A percentile compares a stretch with the other conserved stretches of the same genome.
These are phyloP conservation scores for Sternotherus odoratus DNA, from an alignment of 2,797 vertebrate species.

Conservation along the genomic window DNA sequence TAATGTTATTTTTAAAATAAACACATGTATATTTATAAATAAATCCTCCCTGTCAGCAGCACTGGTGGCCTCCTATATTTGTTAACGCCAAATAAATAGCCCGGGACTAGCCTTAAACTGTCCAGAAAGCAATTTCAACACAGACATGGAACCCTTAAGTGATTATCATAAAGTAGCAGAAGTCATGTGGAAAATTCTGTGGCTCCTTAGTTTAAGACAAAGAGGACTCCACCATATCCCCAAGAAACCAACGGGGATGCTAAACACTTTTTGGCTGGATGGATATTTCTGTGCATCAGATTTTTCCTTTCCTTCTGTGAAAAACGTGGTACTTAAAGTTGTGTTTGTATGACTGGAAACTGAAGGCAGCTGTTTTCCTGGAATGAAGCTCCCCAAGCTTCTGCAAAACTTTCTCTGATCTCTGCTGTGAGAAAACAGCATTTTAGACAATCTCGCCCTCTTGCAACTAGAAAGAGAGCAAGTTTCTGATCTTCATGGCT, in stretches of 20 bases:
- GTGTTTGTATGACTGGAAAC: not conserved
- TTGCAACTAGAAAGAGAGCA: not conserved
- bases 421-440: not conserved
- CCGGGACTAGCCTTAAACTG: not conserved
- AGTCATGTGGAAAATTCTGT: not conserved
- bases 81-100: not conserved
- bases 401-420: not conserved
- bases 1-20: not conserved
- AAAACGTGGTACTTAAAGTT: not conserved
- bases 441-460: not conserved
- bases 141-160: not conserved
- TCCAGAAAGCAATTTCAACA: slow-evolving; percentile 14
- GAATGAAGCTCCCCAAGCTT: not conserved
- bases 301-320: not conserved
- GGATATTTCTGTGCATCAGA: fast-evolving
- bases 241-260: not conserved
- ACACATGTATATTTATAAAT: not conserved
- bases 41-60: not conserved
- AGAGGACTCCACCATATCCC: not conserved
- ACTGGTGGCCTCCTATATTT: not conserved
- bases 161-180: not conserved
- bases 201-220: not conserved
- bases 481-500: not conserved
- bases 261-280: fast-evolving
- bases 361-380: slow-evolving; percentile 27